Percentiles rank a stretch among this genome's conserved stretches.
phyloP scores from a whole-genome alignment of 1,140 invertebrate species.

The Zaprionus ghesquierei region DNA sequence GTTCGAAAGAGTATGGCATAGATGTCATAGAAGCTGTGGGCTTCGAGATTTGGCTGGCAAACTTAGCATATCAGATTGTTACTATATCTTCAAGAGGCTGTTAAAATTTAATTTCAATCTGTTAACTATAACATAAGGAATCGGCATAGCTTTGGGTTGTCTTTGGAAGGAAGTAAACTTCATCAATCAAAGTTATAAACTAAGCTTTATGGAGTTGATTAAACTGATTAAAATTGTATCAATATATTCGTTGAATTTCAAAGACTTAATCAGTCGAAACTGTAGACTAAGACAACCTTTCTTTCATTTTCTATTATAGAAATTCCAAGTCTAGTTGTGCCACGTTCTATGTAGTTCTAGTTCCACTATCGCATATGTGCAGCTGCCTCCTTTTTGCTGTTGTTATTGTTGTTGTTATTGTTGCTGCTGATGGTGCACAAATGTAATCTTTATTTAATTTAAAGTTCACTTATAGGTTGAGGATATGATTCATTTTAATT shows the following conservation, averaged over 20 bases:
- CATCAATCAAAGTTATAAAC: too few relatives aligned
- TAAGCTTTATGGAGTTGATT: too few relatives aligned
- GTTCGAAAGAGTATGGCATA: too few relatives aligned
- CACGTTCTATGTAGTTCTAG: too few relatives aligned
- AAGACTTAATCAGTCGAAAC: too few relatives aligned
- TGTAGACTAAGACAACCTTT: neutral
- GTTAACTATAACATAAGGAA: neutral
- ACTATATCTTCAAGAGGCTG: neutral
- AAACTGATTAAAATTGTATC: too few relatives aligned
- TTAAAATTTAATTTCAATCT: neutral
- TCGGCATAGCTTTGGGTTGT: neutral
- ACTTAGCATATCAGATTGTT: neutral
- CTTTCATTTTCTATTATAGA: neutral
- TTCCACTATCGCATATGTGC: neutral
- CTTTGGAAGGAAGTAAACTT: too few relatives aligned
- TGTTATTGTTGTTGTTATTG: conserved; percentile 6
- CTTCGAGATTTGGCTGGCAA: neutral
- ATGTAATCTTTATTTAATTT: conserved; percentile 73
- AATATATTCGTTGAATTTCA: too few relatives aligned
- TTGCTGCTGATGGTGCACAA: conserved; percentile 26
- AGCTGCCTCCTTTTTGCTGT: conserved; percentile 4
- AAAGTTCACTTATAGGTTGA: conserved; percentile 77
- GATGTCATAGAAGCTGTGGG: too few relatives aligned
- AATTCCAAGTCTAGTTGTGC: neutral
- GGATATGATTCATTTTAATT: conserved; percentile 77